Base-by-base conservation (phyloP, 2,888 invertebrate species). In the Elegia similella region DNA sequence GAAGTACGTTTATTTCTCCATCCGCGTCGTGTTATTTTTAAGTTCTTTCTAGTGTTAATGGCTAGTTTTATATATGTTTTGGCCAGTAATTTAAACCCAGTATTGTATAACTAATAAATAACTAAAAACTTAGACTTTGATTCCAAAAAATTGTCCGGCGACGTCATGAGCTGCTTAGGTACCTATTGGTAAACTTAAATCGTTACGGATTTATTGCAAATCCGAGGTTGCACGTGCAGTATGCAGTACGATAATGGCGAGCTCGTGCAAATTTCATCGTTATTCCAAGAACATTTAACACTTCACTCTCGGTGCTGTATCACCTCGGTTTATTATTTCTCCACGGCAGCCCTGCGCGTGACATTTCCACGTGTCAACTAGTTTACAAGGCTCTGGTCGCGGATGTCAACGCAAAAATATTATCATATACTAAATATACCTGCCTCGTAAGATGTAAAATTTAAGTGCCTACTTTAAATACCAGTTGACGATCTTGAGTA, bases 211-310 rank as follows among this genome's bases (percentile, higher is more conserved):
- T 69, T 72, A 76, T 70, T 67, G 72, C 72, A 64, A 65, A 69
- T 65, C 64, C 72, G 74, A 83, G 76, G 79, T 79, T 78, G 81
- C 85, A 84, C 85, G 84, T 85, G 84, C 75, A 65, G 62, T 59
- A n/a, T 85, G 84, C 75, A 65, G 60, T 63, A 59, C 70, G 73
- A 76, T 84, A 83, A 76, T 71, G 71, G 66, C 12, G 15, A 71
- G 73, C 78, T 78, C 81, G 80, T 80, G 82, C 77, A 75, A 66
- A 72, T 72, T 73, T 73, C 73, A 72, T 65, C 66, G 67, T 67
- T 62, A 66, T 62, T 65, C 29, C 56, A 50, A 48, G 67, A 67
- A 46, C 38, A 38, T 56, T 67, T 66, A 65, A 64, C 68, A 66
- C 69, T 65, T 57, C 60, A 67, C 72, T 71, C 69, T 68, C 63